Evolutionary conservation across 1,140 invertebrate genomes (phyloP).

Genomic region (Diorhabda elongata): DNA sequence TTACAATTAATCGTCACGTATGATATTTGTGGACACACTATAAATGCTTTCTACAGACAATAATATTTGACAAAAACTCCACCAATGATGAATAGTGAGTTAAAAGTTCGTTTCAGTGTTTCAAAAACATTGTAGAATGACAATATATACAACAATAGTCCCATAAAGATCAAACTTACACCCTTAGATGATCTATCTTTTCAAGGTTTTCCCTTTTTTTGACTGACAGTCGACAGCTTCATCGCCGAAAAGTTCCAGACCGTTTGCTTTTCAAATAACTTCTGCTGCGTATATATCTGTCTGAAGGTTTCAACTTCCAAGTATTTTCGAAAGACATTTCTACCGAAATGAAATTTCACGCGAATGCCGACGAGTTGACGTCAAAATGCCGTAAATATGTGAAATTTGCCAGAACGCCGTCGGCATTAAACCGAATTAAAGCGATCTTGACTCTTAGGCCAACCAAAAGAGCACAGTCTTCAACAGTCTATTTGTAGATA

Average conservation of each 20-base stretch:
- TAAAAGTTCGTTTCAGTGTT: too few relatives aligned
- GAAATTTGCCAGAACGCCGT: constrained; percentile 1
- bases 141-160: too few relatives aligned
- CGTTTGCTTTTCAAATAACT: constrained; percentile 2
- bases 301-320: constrained; percentile 2
- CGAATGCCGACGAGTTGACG: neutral
- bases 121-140: too few relatives aligned
- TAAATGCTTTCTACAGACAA: too few relatives aligned
- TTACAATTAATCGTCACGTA: too few relatives aligned
- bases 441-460: neutral
- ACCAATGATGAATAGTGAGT: too few relatives aligned
- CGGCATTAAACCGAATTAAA: neutral
- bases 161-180: too few relatives aligned
- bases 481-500: too few relatives aligned
- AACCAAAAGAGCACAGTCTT: neutral
- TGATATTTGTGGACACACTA: too few relatives aligned
- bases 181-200: too few relatives aligned
- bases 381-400: constrained; percentile 1
- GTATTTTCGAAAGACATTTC: constrained; percentile 2
- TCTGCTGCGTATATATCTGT: neutral
- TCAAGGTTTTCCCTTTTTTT: neutral
- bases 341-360: neutral
- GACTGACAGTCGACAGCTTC: neutral
- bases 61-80: too few relatives aligned
- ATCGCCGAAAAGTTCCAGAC: neutral